Percentiles rank a stretch among this genome's conserved stretches.
Evolutionary conservation across 2,113 vertebrate species (phyloP).

Genomic region (Mustela nigripes): DNA sequence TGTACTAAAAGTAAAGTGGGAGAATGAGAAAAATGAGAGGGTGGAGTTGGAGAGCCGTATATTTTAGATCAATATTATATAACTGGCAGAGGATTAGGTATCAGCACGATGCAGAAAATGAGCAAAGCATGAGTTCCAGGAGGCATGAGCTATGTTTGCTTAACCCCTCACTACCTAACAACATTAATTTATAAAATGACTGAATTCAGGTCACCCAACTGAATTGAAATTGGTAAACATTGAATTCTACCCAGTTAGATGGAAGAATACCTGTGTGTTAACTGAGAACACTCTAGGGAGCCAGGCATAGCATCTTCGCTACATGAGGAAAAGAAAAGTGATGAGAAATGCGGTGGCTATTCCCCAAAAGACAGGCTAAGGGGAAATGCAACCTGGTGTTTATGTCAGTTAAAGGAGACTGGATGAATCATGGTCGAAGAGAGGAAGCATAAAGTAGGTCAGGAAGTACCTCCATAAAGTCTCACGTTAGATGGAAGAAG

Average conservation of each 20-base stretch:
- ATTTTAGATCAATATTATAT: neutral
- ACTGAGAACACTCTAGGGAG: accelerated
- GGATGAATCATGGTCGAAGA: no score
- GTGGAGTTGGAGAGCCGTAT: accelerated
- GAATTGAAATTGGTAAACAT: neutral
- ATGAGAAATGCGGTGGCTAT: no score
- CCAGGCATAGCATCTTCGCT: accelerated
- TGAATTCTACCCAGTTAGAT: no score
- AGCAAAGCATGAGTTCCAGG: no score
- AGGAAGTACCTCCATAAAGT: neutral
- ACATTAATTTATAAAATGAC: neutral
- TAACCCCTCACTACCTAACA: neutral
- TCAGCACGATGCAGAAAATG: neutral
- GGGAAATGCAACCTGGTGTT: neutral
- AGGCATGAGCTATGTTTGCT: neutral
- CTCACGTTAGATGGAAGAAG: neutral
- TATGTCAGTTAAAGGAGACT: neutral
- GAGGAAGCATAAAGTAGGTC: neutral
- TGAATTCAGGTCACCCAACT: neutral
- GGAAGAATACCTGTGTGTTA: neutral
- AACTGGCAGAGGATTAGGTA: neutral
- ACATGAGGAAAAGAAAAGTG: neutral
- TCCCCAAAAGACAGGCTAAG: neutral
- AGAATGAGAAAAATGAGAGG: neutral
- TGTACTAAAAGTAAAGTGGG: neutral